Percentiles rank a stretch among this genome's conserved stretches.
These are phyloP conservation scores for Eucriotettix oculatus DNA, from an alignment of 2,888 invertebrate species.

Conservation along the genomic window DNA sequence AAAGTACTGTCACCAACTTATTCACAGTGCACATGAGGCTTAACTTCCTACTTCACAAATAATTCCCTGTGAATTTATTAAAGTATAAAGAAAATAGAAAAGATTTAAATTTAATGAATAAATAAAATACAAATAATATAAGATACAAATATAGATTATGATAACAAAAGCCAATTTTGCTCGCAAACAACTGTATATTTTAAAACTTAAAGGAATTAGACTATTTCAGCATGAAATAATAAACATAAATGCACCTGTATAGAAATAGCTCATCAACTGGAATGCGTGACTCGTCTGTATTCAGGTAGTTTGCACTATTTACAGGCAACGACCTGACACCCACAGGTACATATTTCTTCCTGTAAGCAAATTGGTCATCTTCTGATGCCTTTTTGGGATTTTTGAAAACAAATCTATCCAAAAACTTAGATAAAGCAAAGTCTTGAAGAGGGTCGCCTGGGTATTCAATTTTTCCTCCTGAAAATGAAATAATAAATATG, in stretches of 20 bases:
- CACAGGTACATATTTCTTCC: conserved; percentile 50
- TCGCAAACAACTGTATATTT: too few species aligned
- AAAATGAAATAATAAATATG: conserved; percentile 11
- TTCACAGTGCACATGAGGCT: too few species aligned
- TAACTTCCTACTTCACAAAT: too few species aligned
- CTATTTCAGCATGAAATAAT: too few species aligned
- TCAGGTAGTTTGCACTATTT: conserved; percentile 51
- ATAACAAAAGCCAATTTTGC: too few species aligned
- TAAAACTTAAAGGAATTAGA: too few species aligned
- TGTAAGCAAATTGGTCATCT: conserved; percentile 39
- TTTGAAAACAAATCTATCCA: conserved; percentile 90
- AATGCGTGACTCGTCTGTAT: conserved; percentile 49
- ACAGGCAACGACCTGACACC: conserved; percentile 57
- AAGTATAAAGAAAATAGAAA: too few species aligned
- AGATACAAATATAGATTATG: too few species aligned
- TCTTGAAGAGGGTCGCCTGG: conserved; percentile 88
- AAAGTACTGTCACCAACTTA: too few species aligned
- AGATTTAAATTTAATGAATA: too few species aligned
- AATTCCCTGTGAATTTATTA: too few species aligned
- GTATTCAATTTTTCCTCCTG: conserved; percentile 62
- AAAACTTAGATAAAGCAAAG: conserved; percentile 75
- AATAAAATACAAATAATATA: too few species aligned
- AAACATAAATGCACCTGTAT: conserved; percentile 40
- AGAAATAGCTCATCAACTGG: conserved; percentile 84
- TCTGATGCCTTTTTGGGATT: conserved; percentile 59